These are phyloP conservation scores for Alces alces DNA, from an alignment of 2,113 vertebrate genomes.

Conservation along the genomic window DNA sequence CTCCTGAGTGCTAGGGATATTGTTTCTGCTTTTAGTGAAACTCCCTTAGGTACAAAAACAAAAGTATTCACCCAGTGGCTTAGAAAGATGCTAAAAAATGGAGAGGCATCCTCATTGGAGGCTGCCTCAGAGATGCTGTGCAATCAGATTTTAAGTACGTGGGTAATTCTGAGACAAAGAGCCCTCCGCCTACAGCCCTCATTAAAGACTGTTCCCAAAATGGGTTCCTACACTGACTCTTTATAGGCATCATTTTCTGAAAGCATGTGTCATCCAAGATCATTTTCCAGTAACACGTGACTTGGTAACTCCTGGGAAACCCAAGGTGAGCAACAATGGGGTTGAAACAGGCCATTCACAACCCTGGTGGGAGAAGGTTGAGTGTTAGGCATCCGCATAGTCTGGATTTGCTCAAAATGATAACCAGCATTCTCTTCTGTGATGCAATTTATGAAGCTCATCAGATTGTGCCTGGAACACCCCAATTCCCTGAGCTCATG, in stretches of 20 bases:
- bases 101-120: neutral
- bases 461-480: neutral
- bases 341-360: neutral
- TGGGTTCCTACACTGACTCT: neutral
- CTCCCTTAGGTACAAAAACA: neutral
- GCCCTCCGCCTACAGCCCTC: neutral
- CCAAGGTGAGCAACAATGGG: neutral
- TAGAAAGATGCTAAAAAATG: neutral
- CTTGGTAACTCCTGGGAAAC: neutral
- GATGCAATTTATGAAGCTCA: neutral
- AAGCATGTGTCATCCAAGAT: neutral
- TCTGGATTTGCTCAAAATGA: neutral
- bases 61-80: neutral
- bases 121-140: neutral
- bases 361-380: neutral
- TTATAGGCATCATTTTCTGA: neutral
- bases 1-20: neutral
- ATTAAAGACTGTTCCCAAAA: neutral
- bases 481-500: neutral
- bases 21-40: neutral
- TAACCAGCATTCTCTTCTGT: neutral
- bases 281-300: neutral
- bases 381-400: neutral
- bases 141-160: neutral
- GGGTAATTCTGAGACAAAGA: neutral